Evolutionary conservation across 1,140 invertebrate species (phyloP), one percentile per base, ranked within the genome.

Genomic region (Drosophila novamexicana): DNA sequence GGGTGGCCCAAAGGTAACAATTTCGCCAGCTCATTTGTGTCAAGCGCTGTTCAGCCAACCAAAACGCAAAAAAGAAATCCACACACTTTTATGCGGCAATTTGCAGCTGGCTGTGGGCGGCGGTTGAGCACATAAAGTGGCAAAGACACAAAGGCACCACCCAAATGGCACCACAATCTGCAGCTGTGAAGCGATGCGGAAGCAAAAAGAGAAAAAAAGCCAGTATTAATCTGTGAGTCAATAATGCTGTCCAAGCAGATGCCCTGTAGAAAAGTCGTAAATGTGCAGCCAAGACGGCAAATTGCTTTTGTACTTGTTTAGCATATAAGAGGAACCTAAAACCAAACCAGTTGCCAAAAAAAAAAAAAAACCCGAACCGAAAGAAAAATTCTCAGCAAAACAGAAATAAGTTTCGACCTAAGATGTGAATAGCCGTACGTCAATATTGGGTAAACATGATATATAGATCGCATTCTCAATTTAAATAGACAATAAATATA

Each of bases 51-150:
- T 29, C 52, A 54, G 14, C 14, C 32, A 37, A 18, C 22, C 37
- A n/a, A 36, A 29, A 16, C 32, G 34, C n/a, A 62, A 29, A 29
- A 29, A 29, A 29, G 22, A 29, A 29, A 29, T 67, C 79, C 40
- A n/a, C 40, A 66, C 77, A 75, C 66, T 77, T 77, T 77, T 77
- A 77, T 84, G 81, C 69, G 74, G 78, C 75, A 85, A 81, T 85
- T 81, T 80, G 69, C 81, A 80, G 81, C 68, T 76, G 72, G 34
- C 76, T 69, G 36, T 54, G 54, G 47, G 32, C 61, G 39, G 34
- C 16, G 0, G n/a, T 29, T 7, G 61, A 14, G 40, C 10, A 34
- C 34, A 18, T 18, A 45, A 45, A 58, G 53, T 42, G 34, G 8
- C n/a, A 22, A 58, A 68, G 59, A 67, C 52, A 64, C 62, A 64